phyloP scores from a whole-genome alignment of 2,113 vertebrate species.

The Podilymbus podiceps region DNA sequence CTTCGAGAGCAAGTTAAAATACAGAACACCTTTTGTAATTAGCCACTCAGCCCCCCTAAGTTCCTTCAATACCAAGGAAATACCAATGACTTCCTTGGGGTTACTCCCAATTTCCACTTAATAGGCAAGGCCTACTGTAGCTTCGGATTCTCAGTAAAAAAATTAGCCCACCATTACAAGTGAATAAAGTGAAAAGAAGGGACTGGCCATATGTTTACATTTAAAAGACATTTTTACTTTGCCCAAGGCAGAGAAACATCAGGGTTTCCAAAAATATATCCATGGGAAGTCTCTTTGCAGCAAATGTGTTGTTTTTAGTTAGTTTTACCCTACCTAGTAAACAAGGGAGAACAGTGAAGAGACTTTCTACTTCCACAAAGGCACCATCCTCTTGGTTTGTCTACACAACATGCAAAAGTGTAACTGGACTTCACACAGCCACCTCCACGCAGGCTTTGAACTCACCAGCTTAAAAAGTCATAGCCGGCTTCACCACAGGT shows the following conservation, averaged over 20 bases:
- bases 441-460: background rate
- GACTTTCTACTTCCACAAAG: background rate
- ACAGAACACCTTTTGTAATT: background rate
- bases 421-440: background rate
- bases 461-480: background rate
- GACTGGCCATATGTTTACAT: background rate
- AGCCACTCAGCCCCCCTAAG: background rate
- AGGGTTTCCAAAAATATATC: background rate
- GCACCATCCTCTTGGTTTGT: background rate
- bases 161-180: background rate
- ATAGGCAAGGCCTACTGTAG: background rate
- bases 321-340: background rate
- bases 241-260: background rate
- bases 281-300: background rate
- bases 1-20: background rate
- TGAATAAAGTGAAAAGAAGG: background rate
- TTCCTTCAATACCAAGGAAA: background rate
- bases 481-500: background rate
- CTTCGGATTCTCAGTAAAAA: background rate
- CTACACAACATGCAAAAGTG: rapidly evolving
- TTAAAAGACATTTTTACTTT: background rate
- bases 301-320: background rate
- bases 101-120: background rate
- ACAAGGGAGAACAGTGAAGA: background rate
- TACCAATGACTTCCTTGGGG: background rate